Evolutionary conservation across 53 echinoderm and acorn worm species (phyloP).

Genomic region (Temnopleurus reevesii): DNA sequence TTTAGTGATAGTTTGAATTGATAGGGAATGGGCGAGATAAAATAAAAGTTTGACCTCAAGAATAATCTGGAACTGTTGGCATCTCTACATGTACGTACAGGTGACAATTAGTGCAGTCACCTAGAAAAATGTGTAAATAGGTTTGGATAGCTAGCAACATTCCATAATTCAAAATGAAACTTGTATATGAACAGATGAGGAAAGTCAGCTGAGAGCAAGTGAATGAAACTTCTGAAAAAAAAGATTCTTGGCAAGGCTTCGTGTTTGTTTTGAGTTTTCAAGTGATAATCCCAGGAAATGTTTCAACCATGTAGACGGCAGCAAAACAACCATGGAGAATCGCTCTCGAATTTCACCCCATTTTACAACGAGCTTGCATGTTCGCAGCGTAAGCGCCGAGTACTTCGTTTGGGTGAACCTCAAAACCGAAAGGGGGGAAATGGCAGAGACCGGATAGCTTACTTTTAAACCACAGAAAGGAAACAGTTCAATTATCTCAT

Average conservation of each 20-base stretch:
- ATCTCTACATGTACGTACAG: too few relatives aligned
- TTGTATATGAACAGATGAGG: too few relatives aligned
- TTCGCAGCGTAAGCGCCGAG: background rate
- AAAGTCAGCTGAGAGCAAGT: too few relatives aligned
- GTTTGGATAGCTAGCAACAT: too few relatives aligned
- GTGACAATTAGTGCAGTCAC: too few relatives aligned
- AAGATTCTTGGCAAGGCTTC: background rate
- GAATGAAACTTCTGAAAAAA: background rate
- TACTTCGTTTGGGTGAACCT: constrained; percentile 8
- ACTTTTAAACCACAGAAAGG: constrained; percentile 30
- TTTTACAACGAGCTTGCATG: background rate
- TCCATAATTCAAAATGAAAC: too few relatives aligned
- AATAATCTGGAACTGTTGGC: too few relatives aligned
- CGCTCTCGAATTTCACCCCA: background rate
- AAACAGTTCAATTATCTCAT: constrained; percentile 49
- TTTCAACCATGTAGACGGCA: background rate
- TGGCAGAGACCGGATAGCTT: background rate
- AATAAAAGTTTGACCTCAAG: too few relatives aligned
- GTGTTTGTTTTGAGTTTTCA: background rate
- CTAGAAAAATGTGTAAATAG: too few relatives aligned
- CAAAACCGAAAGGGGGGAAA: constrained; percentile 27
- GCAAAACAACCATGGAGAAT: background rate
- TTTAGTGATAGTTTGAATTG: background rate
- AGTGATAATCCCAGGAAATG: background rate
- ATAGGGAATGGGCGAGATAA: background rate